Conservation (phyloP, 2,888 invertebrate species). For the Zele albiditarsus region DNA sequence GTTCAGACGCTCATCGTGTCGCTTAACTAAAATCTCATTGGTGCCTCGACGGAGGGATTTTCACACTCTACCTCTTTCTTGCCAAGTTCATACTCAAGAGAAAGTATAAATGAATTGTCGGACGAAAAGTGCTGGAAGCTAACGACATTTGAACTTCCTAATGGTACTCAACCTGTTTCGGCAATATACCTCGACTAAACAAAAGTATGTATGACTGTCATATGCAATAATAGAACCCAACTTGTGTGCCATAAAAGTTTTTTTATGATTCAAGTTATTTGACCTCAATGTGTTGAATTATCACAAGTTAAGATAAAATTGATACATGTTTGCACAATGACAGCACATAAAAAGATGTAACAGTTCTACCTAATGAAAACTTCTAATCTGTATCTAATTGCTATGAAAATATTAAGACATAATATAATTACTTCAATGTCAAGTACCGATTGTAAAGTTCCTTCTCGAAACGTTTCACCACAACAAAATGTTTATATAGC, state of each 20-base stretch:
- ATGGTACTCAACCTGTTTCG: background rate
- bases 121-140: background rate
- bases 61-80: background rate
- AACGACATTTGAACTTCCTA: background rate
- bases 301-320: background rate
- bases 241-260: background rate
- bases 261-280: background rate
- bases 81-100: background rate
- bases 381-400: background rate
- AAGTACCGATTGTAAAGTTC: background rate
- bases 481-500: background rate
- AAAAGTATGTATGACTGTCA: no score
- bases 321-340: background rate
- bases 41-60: background rate
- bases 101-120: background rate
- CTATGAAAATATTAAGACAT: background rate
- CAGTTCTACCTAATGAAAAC: background rate
- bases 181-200: no score
- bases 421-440: background rate
- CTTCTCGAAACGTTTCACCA: background rate
- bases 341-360: background rate
- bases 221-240: no score
- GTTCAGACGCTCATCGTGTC: background rate
- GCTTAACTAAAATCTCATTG: conserved; percentile 12
- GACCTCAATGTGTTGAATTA: background rate